Conservation (phyloP, 2,888 invertebrate species). For the Dolichopus griseipennis region DNA sequence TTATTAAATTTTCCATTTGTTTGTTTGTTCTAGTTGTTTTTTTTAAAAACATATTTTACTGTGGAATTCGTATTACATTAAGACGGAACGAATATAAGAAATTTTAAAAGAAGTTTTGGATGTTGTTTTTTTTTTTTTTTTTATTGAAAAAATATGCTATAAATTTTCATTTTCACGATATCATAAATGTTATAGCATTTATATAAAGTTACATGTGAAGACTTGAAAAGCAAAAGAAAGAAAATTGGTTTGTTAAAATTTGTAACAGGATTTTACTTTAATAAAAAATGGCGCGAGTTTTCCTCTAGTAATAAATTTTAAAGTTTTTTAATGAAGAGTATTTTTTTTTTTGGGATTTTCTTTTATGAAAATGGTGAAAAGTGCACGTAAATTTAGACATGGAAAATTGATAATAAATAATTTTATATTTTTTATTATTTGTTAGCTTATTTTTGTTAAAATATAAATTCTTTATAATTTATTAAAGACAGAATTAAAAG, state of each 20-base stretch:
- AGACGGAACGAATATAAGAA: neutral
- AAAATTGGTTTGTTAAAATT: neutral
- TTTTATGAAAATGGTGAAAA: no score
- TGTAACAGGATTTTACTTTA: neutral
- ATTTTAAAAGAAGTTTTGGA: neutral
- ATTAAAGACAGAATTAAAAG: no score
- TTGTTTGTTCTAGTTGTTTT: neutral
- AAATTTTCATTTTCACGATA: neutral
- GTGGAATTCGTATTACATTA: neutral
- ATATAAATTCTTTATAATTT: no score
- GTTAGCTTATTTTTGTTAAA: no score
- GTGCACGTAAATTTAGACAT: no score
- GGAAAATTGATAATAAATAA: no score
- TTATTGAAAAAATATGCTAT: conserved; percentile 6
- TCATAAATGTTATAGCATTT: neutral
- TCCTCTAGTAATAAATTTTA: neutral
- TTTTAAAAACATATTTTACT: neutral
- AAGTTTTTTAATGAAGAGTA: neutral
- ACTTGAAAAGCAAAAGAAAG: no score
- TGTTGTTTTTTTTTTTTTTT: neutral
- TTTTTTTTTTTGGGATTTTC: no score
- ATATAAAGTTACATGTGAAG: no score
- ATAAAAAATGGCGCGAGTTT: neutral
- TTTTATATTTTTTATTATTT: no score
- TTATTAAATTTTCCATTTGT: neutral